Conservation (phyloP, 2,113 vertebrate genomes). For the Pionites leucogaster region DNA sequence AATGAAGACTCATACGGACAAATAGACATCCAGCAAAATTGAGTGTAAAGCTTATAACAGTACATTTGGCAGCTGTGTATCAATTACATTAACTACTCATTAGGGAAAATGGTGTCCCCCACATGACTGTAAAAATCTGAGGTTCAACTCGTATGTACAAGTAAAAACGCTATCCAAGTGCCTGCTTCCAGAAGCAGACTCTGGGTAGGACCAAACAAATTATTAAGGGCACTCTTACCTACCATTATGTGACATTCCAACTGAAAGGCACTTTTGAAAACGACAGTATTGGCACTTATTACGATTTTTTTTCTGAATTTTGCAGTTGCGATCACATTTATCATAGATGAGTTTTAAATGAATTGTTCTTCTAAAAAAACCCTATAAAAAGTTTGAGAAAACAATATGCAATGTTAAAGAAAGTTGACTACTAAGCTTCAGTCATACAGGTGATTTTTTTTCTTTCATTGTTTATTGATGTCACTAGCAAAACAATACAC, state of each 20-base stretch:
- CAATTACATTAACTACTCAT: neutral
- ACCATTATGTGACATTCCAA: conserved; percentile 99
- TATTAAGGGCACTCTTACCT: conserved; percentile 68
- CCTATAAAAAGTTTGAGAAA: conserved; percentile 70
- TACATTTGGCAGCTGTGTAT: neutral
- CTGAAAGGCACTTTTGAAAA: conserved; percentile 98
- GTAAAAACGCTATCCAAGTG: neutral
- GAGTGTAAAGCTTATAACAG: neutral
- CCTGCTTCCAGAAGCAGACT: neutral
- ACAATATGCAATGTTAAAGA: neutral
- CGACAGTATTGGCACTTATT: conserved; percentile 99
- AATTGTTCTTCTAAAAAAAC: conserved; percentile 94
- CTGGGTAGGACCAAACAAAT: neutral
- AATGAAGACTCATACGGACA: neutral
- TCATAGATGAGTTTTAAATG: conserved; percentile 93
- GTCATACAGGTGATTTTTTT: neutral
- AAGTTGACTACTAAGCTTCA: neutral
- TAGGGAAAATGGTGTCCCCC: neutral
- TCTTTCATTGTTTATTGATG: neutral
- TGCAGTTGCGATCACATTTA: conserved; percentile 91
- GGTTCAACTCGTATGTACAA: neutral
- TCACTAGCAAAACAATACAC: neutral
- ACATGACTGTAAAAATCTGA: neutral
- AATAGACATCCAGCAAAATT: neutral
- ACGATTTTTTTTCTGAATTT: conserved; percentile 98